Percentiles rank a stretch among this genome's conserved stretches.
phyloP scores from a whole-genome alignment of 2,113 vertebrate genomes.

The Seriola dumerili region DNA sequence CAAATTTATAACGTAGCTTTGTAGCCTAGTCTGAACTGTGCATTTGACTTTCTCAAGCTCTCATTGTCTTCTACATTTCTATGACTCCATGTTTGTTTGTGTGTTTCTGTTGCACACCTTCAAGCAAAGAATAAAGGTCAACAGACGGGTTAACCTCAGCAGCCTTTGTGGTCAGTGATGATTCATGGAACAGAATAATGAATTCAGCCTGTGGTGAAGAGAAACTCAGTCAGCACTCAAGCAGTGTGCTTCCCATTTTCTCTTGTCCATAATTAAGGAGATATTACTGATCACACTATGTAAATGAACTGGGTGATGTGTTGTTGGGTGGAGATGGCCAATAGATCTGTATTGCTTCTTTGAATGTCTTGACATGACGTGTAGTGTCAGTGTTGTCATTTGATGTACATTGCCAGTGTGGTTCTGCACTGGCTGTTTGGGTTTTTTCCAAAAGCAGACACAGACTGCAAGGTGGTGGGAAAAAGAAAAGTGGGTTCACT shows the following conservation, averaged over 20 bases:
- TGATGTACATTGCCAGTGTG: neutral
- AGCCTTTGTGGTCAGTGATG: constrained; percentile 45
- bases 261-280: neutral
- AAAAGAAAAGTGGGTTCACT: too few relatives aligned
- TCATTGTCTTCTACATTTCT: neutral
- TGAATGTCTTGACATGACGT: neutral
- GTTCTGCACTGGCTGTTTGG: constrained; percentile 8
- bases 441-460: too few relatives aligned
- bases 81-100: constrained; percentile 1
- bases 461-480: too few relatives aligned
- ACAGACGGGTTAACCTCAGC: constrained; percentile 30
- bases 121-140: constrained; percentile 33
- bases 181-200: constrained; percentile 61
- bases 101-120: constrained; percentile 26
- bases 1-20: neutral
- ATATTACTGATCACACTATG: constrained; percentile 24
- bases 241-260: constrained; percentile 19
- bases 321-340: neutral
- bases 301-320: neutral
- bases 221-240: constrained; percentile 40
- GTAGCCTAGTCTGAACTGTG: neutral
- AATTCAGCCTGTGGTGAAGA: constrained; percentile 34
- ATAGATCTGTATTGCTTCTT: neutral
- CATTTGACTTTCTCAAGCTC: neutral
- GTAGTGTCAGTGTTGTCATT: neutral